Conservation (phyloP, 2,113 vertebrate genomes). For the Panthera tigris region DNA sequence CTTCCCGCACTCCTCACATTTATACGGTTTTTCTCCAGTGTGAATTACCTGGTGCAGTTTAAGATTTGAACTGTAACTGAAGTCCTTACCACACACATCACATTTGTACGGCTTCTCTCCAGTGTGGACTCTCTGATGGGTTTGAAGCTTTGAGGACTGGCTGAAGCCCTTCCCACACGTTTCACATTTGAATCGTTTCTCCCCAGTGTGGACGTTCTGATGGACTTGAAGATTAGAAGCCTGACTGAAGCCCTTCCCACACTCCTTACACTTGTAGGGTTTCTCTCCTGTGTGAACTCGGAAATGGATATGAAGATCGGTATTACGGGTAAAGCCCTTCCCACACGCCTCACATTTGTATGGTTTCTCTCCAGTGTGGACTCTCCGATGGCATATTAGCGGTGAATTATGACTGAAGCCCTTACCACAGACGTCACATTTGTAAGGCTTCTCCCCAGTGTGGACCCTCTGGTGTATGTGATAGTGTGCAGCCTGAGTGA, state of each 20-base stretch:
- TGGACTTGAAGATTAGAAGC: slow-evolving; percentile 67
- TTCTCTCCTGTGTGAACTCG: slow-evolving; percentile 49
- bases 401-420: slow-evolving; percentile 66
- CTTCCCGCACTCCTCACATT: slow-evolving; percentile 59
- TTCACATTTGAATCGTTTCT: slow-evolving; percentile 67
- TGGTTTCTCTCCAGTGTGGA: slow-evolving; percentile 63
- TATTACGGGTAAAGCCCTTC: slow-evolving; percentile 52
- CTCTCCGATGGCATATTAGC: slow-evolving; percentile 20
- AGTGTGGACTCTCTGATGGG: slow-evolving; percentile 73
- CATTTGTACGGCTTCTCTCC: slow-evolving; percentile 75
- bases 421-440: slow-evolving; percentile 67
- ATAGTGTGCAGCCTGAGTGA: slow-evolving; percentile 59
- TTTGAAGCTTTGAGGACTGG: slow-evolving; percentile 66
- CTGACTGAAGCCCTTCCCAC: slow-evolving; percentile 73
- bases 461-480: slow-evolving; percentile 72
- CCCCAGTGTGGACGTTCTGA: slow-evolving; percentile 67
- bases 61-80: slow-evolving; percentile 69
- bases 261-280: slow-evolving; percentile 68
- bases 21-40: slow-evolving; percentile 57
- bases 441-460: slow-evolving; percentile 72
- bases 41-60: slow-evolving; percentile 68
- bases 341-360: slow-evolving; percentile 62
- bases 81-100: slow-evolving; percentile 68
- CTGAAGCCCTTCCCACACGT: slow-evolving; percentile 72
- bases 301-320: slow-evolving; percentile 19